Evolutionary conservation across 1,140 invertebrate species (phyloP).

Genomic region (Anoplolepis gracilipes): DNA sequence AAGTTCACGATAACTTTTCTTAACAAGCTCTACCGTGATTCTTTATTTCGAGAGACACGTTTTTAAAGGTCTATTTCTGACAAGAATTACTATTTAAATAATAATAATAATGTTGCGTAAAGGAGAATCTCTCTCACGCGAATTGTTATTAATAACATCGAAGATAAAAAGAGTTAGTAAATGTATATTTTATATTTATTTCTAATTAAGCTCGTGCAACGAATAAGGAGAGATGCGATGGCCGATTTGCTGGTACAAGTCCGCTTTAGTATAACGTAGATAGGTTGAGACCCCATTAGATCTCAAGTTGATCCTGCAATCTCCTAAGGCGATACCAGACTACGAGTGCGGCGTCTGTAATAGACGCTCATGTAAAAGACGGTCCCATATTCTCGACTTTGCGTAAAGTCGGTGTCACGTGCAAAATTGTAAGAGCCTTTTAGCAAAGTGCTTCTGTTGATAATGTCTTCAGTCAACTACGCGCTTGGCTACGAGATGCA

Average conservation of each 20-base stretch:
- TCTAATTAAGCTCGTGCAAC: constrained; percentile 38
- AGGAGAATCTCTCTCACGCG: neutral
- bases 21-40: constrained; percentile 66
- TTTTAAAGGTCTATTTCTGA: constrained; percentile 31
- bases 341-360: constrained; percentile 71
- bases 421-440: constrained; percentile 50
- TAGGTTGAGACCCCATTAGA: constrained; percentile 73
- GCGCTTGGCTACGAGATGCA: constrained; percentile 21
- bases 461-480: constrained; percentile 49
- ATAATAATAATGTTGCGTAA: constrained; percentile 9
- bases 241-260: constrained; percentile 52
- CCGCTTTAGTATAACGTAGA: constrained; percentile 52
- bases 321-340: constrained; percentile 71
- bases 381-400: constrained; percentile 54
- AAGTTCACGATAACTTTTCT: constrained; percentile 65
- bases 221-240: constrained; percentile 30
- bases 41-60: constrained; percentile 40
- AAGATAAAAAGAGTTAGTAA: neutral
- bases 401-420: constrained; percentile 54
- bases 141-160: constrained; percentile 27
- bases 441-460: constrained; percentile 58
- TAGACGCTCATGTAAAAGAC: constrained; percentile 63
- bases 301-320: constrained; percentile 71
- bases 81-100: constrained; percentile 42
- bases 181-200: constrained; percentile 44